Percentiles rank a stretch among this genome's conserved stretches.
Conservation (phyloP, 2,113 vertebrate genomes). For the Prietella phreatophila region DNA sequence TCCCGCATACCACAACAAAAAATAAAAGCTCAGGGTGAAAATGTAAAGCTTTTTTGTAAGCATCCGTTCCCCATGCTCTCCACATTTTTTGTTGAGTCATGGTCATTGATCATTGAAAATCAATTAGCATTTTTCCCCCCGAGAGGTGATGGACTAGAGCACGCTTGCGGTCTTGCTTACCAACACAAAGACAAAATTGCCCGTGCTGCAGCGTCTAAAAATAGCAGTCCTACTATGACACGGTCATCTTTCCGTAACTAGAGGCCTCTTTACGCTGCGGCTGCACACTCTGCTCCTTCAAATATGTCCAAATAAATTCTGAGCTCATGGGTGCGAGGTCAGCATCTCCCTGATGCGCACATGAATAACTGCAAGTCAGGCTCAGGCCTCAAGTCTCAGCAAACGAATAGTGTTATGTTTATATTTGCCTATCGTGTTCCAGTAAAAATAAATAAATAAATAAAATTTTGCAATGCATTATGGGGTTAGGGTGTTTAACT, state of each 20-base stretch:
- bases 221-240: slow-evolving; percentile 37
- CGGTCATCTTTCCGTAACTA: slow-evolving; percentile 15
- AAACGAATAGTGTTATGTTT: neutral
- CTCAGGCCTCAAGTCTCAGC: neutral
- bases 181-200: slow-evolving; percentile 24
- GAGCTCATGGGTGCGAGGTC: neutral
- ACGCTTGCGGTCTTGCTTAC: slow-evolving; percentile 16
- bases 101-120: slow-evolving; percentile 31
- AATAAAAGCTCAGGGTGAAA: neutral
- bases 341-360: slow-evolving; percentile 9
- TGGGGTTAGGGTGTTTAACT: neutral
- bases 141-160: slow-evolving; percentile 7
- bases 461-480: neutral
- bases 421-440: neutral
- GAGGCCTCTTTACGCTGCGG: slow-evolving; percentile 27
- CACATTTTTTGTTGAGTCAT: slow-evolving; percentile 39
- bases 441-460: neutral
- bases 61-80: neutral
- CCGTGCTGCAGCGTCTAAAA: slow-evolving; percentile 44
- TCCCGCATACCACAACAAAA: neutral
- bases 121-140: slow-evolving; percentile 32
- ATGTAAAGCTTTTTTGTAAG: neutral
- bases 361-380: neutral
- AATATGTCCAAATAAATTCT: neutral
- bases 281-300: neutral